phyloP scores from a whole-genome alignment of 2,888 invertebrate genomes.

The Yponomeuta cagnagella region DNA sequence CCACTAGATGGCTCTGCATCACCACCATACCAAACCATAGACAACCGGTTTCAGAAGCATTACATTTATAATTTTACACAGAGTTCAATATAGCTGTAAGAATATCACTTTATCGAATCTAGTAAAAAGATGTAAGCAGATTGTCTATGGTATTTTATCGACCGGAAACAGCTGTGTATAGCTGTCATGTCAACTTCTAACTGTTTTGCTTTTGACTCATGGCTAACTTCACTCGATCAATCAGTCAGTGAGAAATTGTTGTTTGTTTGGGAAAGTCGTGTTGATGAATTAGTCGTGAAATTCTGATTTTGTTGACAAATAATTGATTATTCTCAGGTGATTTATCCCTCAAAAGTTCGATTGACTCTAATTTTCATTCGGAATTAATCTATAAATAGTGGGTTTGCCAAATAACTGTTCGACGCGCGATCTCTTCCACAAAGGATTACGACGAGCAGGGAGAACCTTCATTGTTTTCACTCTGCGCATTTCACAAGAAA shows the following conservation, averaged over 20 bases:
- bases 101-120: no score
- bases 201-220: slow-evolving; percentile 45
- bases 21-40: not conserved
- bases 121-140: no score
- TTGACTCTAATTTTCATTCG: slow-evolving; percentile 20
- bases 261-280: slow-evolving; percentile 37
- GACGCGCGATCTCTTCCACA: slow-evolving; percentile 52
- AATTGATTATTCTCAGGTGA: slow-evolving; percentile 34
- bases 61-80: no score
- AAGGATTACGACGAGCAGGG: slow-evolving; percentile 45
- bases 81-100: no score
- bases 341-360: slow-evolving; percentile 20
- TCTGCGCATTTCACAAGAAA: slow-evolving; percentile 38
- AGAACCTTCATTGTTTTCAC: slow-evolving; percentile 27
- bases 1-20: not conserved
- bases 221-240: slow-evolving; percentile 47
- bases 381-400: slow-evolving; percentile 17
- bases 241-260: slow-evolving; percentile 41
- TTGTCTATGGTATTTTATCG: slow-evolving; percentile 18
- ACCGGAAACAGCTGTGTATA: slow-evolving; percentile 46
- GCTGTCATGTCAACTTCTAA: slow-evolving; percentile 27
- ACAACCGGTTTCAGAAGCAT: not conserved
- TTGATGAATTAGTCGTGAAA: slow-evolving; percentile 34
- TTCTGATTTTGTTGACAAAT: slow-evolving; percentile 40
- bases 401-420: slow-evolving; percentile 24